A percentile compares a stretch with the other conserved stretches of the same genome.
phyloP scores from a whole-genome alignment of 2,113 vertebrate species.

The Seriola dumerili region DNA sequence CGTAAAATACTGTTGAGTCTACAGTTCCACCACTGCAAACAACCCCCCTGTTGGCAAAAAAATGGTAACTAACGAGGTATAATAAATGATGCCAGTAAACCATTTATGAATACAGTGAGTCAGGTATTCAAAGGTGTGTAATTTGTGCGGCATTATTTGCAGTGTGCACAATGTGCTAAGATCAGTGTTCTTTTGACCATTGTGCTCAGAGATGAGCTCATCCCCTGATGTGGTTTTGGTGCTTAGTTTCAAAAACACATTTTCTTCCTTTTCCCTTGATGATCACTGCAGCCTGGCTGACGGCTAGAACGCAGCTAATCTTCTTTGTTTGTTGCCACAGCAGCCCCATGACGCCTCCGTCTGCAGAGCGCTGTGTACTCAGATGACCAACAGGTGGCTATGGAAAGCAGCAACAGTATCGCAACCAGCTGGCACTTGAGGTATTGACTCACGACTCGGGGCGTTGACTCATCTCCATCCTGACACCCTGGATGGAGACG shows the following conservation, averaged over 20 bases:
- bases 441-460: not conserved
- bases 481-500: not conserved
- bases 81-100: not conserved
- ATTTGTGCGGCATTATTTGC: slow-evolving; percentile 4
- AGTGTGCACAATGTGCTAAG: not conserved
- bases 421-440: slow-evolving; percentile 17
- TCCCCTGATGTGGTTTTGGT: not conserved
- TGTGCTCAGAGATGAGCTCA: not conserved
- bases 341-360: slow-evolving; percentile 3
- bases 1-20: not conserved
- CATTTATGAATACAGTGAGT: not conserved
- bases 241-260: slow-evolving; percentile 8
- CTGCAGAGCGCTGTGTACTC: not conserved
- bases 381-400: slow-evolving; percentile 23
- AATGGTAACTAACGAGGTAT: not conserved
- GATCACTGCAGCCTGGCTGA: not conserved
- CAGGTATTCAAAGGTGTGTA: not conserved
- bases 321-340: slow-evolving; percentile 10
- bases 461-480: too few species aligned
- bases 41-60: not conserved
- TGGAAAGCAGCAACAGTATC: slow-evolving; percentile 7
- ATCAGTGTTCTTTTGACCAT: not conserved
- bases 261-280: not conserved
- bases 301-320: slow-evolving; percentile 6
- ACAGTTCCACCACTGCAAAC: not conserved